phyloP scores from a whole-genome alignment of 2,113 vertebrate genomes.

The Promerops cafer region DNA sequence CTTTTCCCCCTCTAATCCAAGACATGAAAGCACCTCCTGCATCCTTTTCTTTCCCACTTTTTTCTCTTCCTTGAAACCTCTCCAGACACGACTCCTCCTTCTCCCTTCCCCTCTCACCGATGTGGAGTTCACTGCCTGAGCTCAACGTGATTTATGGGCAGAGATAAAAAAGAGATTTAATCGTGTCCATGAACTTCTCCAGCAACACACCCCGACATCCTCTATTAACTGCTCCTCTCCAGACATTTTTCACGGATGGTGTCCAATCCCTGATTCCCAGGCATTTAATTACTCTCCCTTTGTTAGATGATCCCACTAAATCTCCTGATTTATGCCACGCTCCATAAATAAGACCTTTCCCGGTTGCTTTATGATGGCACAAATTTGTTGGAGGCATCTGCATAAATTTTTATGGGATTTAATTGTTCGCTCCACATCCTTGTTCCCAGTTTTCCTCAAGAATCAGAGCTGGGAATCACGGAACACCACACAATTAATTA shows the following conservation, averaged over 20 bases:
- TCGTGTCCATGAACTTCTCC: background rate
- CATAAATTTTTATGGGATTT: slow-evolving; percentile 16
- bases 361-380: background rate
- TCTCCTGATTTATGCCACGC: slow-evolving; percentile 1
- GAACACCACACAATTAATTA: background rate
- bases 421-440: background rate
- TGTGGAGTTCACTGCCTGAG: background rate
- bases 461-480: background rate
- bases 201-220: background rate
- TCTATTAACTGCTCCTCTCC: slow-evolving; percentile 27
- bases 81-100: background rate
- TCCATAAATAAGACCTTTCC: slow-evolving; percentile 35
- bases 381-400: background rate
- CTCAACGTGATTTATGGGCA: background rate
- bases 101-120: background rate
- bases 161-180: slow-evolving; percentile 15
- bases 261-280: background rate
- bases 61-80: background rate
- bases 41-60: background rate
- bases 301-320: slow-evolving; percentile 19
- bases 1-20: background rate
- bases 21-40: background rate
- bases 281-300: slow-evolving; percentile 44
- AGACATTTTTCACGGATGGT: background rate
- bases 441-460: background rate